These are phyloP conservation scores for Macrosiphum euphorbiae DNA, from an alignment of 2,888 invertebrate genomes.

Conservation along the genomic window DNA sequence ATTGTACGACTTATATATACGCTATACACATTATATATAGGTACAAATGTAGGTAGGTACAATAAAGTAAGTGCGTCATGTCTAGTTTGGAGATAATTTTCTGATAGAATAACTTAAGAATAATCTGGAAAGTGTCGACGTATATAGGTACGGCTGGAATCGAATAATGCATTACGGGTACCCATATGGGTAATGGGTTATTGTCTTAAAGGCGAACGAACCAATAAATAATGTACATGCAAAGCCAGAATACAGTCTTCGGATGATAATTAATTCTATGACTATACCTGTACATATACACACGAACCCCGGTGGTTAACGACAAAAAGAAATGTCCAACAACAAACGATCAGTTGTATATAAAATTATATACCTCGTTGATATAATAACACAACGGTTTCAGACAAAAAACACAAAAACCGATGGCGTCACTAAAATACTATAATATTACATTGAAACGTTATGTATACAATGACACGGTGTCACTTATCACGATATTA, in stretches of 20 bases:
- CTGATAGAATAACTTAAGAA: not conserved
- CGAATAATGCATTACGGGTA: not conserved
- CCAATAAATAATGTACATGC: not conserved
- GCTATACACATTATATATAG: not conserved
- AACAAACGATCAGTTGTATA: not conserved
- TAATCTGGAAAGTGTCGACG: not conserved
- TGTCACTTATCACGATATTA: not conserved
- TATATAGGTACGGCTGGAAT: not conserved
- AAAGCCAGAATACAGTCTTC: not conserved
- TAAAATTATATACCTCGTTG: not conserved
- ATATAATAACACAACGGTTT: not conserved
- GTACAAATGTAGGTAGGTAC: not conserved
- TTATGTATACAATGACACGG: not conserved
- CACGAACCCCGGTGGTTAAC: not conserved
- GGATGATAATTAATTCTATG: not conserved
- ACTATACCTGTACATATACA: not conserved
- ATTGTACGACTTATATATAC: not conserved
- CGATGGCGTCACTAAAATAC: not conserved
- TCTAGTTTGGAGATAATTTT: not conserved
- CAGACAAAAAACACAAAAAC: not conserved
- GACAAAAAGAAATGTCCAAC: not conserved
- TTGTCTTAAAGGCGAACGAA: not conserved
- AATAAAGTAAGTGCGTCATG: not conserved
- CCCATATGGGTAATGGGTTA: not conserved
- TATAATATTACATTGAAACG: not conserved